Percentiles rank a stretch among this genome's conserved stretches.
phyloP scores from a whole-genome alignment of 2,113 vertebrate genomes.

The Vulpes ferrilata region DNA sequence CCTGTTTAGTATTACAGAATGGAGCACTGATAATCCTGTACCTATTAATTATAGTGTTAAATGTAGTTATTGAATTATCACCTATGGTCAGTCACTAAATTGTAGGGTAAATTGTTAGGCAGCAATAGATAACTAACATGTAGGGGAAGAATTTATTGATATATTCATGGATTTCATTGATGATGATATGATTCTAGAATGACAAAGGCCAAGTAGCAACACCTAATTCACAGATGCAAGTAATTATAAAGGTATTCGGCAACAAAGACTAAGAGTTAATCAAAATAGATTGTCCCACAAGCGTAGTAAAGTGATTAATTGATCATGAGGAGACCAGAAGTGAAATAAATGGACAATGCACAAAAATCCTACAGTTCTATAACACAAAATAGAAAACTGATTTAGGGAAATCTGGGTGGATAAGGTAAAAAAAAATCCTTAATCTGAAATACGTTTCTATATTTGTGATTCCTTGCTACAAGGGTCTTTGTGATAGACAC shows the following conservation, averaged over 20 bases:
- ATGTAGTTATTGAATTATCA: neutral
- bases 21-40: neutral
- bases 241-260: neutral
- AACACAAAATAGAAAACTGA: neutral
- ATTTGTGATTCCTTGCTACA: neutral
- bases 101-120: neutral
- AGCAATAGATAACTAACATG: neutral
- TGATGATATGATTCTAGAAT: neutral
- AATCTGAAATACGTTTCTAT: neutral
- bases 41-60: neutral
- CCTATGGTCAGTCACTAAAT: neutral
- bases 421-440: neutral
- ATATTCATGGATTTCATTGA: neutral
- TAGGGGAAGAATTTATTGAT: neutral
- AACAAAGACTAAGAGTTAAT: neutral
- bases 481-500: neutral
- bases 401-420: neutral
- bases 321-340: neutral
- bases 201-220: neutral
- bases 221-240: neutral
- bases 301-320: neutral
- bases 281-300: neutral
- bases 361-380: neutral
- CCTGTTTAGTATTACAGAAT: neutral
- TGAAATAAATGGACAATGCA: neutral